phyloP scores from a whole-genome alignment of 2,888 invertebrate species.

The Hemicrepidius hirtus region DNA sequence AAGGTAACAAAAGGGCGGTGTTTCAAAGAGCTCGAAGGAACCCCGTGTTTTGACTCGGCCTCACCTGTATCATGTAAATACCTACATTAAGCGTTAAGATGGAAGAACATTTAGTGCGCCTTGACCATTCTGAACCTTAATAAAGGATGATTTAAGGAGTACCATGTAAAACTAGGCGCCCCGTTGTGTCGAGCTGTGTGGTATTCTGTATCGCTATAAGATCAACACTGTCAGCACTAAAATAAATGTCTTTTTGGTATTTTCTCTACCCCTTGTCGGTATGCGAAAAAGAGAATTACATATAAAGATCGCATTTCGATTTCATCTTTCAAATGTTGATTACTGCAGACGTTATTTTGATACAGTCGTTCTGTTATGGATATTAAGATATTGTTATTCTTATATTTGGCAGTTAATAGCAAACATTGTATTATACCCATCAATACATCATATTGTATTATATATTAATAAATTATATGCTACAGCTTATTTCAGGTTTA shows the following conservation, averaged over 20 bases:
- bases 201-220: slow-evolving; percentile 67
- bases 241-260: slow-evolving; percentile 70
- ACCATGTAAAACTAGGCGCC: slow-evolving; percentile 61
- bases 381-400: background rate
- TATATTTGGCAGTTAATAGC: too few species aligned
- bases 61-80: slow-evolving; percentile 71
- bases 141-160: slow-evolving; percentile 53
- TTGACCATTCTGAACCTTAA: slow-evolving; percentile 58
- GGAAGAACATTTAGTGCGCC: slow-evolving; percentile 62
- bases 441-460: too few species aligned
- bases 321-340: background rate
- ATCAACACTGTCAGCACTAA: slow-evolving; percentile 71
- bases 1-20: slow-evolving; percentile 64
- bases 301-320: slow-evolving; percentile 15
- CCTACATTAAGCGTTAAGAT: slow-evolving; percentile 70
- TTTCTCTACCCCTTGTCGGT: slow-evolving; percentile 64
- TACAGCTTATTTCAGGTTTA: too few species aligned
- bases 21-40: slow-evolving; percentile 59
- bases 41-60: slow-evolving; percentile 68
- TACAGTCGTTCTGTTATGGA: background rate
- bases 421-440: too few species aligned
- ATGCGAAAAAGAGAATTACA: slow-evolving; percentile 58
- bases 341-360: background rate
- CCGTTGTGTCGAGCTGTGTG: slow-evolving; percentile 69
- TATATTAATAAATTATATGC: too few species aligned